phyloP scores from a whole-genome alignment of 2,888 invertebrate species.

The Eilema sororculum region DNA sequence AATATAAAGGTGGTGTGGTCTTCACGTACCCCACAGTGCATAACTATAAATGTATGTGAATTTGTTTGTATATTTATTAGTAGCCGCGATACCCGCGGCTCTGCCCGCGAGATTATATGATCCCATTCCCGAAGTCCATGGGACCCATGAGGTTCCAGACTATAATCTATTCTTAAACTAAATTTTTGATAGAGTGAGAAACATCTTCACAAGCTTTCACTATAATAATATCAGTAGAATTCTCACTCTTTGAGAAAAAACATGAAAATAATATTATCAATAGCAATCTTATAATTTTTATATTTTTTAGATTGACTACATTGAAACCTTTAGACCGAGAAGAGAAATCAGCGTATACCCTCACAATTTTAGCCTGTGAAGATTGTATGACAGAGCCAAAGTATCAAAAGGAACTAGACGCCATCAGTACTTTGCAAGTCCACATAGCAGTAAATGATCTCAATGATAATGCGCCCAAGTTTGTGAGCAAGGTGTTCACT shows the following conservation, averaged over 20 bases:
- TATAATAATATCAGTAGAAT: not conserved
- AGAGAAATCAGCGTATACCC: constrained; percentile 88
- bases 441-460: constrained; percentile 92
- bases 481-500: constrained; percentile 93
- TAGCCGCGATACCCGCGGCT: too few species aligned
- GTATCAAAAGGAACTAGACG: constrained; percentile 87
- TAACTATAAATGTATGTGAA: too few species aligned
- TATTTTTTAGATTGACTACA: constrained; percentile 64
- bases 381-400: constrained; percentile 90
- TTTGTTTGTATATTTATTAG: too few species aligned
- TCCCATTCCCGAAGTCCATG: too few species aligned
- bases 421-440: constrained; percentile 91
- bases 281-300: not conserved
- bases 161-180: too few species aligned
- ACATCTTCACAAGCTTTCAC: not conserved
- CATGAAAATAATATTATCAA: not conserved
- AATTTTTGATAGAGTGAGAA: too few species aligned
- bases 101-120: too few species aligned
- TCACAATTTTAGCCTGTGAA: constrained; percentile 94
- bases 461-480: constrained; percentile 96
- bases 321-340: constrained; percentile 92
- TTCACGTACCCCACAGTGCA: too few species aligned
- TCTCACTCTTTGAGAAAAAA: not conserved
- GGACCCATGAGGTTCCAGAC: too few species aligned
- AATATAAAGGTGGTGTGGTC: too few species aligned